Base-by-base conservation (phyloP, 2,797 vertebrate species). In the Bovichtus variegatus region DNA sequence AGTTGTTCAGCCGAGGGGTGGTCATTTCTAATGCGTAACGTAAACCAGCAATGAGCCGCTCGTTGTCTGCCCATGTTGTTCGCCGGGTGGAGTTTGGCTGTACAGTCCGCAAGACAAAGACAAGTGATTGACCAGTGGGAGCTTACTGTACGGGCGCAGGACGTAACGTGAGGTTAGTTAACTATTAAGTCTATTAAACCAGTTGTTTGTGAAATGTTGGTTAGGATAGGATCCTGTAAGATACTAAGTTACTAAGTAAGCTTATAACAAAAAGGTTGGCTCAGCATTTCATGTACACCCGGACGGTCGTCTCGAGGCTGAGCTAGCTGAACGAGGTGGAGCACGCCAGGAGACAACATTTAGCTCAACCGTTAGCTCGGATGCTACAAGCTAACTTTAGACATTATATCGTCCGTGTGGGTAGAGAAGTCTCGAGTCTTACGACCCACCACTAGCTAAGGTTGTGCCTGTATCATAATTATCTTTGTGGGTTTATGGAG, bases 31-130 rank as follows among this genome's bases (percentile, higher is more conserved):
- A 43, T 65, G 54, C 62, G 9, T 9, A 21, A 75, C 69, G 66
- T 55, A n/a, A 47, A 61, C n/a, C 38, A 36, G 23, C 68, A 2
- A 7, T 36, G 12, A 43, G 53, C 63, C 25, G 72, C 64, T 47
- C 41, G 81, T 61, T 27, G 50, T 57, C 58, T 40, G 55, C 44
- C 70, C 47, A 2, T 77, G 71, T 23, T 65, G 70, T 74, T 60
- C 80, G 44, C 74, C 90, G 85, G 93, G 84, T 76, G 86, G 90
- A 92, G 88, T 89, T 88, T 76, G 68, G 54, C 74, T 55, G n/a
- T n/a, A 21, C 75, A 49, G 78, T 75, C 80, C 67, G 36, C 59
- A 0, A 90, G 84, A 93, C 91, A 92, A 92, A 94, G 92, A 79
- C 83, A 1, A 81, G 62, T 60, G 82, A 88, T 73, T 84, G 82